These are phyloP conservation scores for Zosterops pallidus DNA, from an alignment of 2,113 vertebrate genomes.

Conservation along the genomic window DNA sequence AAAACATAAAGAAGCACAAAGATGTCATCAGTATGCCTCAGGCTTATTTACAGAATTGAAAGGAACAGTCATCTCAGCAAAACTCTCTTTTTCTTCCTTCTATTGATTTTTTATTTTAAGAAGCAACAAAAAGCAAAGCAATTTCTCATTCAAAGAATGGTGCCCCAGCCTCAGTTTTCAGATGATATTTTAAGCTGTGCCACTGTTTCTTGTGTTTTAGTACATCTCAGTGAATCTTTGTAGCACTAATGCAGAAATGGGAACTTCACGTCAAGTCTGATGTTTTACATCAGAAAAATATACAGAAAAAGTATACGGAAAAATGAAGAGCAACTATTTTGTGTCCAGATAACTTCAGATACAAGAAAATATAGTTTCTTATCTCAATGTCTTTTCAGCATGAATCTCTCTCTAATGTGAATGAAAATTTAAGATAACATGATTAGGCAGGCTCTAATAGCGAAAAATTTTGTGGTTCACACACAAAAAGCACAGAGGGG, in stretches of 20 bases:
- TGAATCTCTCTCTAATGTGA: background rate
- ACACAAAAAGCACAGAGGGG: background rate
- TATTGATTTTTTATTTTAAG: background rate
- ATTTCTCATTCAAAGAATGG: background rate
- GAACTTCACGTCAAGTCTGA: background rate
- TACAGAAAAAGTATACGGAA: background rate
- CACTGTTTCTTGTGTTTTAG: background rate
- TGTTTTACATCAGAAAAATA: background rate
- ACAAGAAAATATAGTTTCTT: background rate
- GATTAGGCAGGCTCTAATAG: background rate
- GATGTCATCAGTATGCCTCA: background rate
- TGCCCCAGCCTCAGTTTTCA: background rate
- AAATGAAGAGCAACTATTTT: background rate
- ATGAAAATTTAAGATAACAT: background rate
- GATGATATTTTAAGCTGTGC: background rate
- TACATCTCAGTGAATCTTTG: background rate
- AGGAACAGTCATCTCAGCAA: background rate
- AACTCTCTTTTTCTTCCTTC: background rate
- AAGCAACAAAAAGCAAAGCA: background rate
- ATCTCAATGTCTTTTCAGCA: background rate
- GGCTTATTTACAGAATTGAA: background rate
- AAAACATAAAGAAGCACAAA: background rate
- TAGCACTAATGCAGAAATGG: background rate
- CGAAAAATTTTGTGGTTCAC: background rate
- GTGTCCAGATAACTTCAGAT: background rate